Base-by-base conservation (phyloP, 2,888 invertebrate species). In the Emmelina monodactyla region DNA sequence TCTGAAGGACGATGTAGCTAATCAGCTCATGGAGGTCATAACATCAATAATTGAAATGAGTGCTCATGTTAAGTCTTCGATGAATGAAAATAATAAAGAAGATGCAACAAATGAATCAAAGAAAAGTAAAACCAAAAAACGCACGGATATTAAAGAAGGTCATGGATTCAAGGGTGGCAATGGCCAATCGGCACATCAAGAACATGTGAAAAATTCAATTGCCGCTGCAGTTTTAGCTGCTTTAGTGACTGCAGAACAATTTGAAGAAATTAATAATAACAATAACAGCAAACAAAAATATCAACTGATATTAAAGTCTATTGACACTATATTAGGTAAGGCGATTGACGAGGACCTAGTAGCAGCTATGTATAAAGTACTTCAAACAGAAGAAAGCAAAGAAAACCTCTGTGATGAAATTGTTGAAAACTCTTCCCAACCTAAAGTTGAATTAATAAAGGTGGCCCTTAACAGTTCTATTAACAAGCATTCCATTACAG, bases 381-480 rank as follows among this genome's bases (percentile, higher is more conserved):
- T 82, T 32, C 80, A 78, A 56, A 72, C 66, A 37, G 80, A 81
- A 54, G 80, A 81, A 53, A 69, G 72, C 32, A 82, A 78, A 57
- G 78, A 76, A 51, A 50, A 52, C 3, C 57, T 81, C 11, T 66
- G 71, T 53, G 61, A 82, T 68, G 71, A 82, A 71, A 73, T 80
- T 53, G 48, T 79, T 44, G 65, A 82, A 45, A 70, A 79, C 44
- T 61, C 79, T 1, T 72, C 78, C 2, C 80, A 82, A 49, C 85
- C 83, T 11, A 87, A 88, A 62, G 72, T 87, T 3, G 85, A 87
- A 44, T 71, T 86, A 22, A 67, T 88, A 2, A 84, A 80, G 61
- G 82, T 85, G 30, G 83, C 84, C 2, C 59, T 85, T 0, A 76
- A 71, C 32, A 70, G 62, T 33, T 60, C 75, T 5, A 55, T 71